Conservation (phyloP, 2,888 invertebrate genomes). For the Hirtodrosophila trivittata region DNA sequence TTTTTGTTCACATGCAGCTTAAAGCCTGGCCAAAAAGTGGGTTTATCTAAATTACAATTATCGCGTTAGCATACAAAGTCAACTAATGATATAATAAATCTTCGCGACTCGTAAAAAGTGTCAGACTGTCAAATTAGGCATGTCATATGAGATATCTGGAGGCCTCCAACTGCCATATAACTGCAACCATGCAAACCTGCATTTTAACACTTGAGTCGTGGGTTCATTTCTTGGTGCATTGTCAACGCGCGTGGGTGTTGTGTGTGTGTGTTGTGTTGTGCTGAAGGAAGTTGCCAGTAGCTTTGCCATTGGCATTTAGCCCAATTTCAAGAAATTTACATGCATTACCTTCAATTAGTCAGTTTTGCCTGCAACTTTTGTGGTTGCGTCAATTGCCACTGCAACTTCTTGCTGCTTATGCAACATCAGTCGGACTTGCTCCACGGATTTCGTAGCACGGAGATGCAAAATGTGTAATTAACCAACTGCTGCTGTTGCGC, state of each 20-base stretch:
- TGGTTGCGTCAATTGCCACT: conserved; percentile 42
- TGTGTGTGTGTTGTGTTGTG: too few species aligned
- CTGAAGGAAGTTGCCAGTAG: conserved; percentile 14
- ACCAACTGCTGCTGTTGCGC: too few species aligned
- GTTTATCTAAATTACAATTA: conserved; percentile 58
- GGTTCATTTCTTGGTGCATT: too few species aligned
- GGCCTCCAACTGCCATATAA: conserved; percentile 17
- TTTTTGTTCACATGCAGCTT: conserved; percentile 57
- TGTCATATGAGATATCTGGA: conserved; percentile 31
- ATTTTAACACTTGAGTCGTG: neutral
- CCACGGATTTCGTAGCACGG: too few species aligned
- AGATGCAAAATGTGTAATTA: too few species aligned
- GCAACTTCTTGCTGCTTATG: conserved; percentile 27
- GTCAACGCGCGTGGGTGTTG: too few species aligned
- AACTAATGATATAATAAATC: conserved; percentile 71
- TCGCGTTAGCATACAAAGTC: conserved; percentile 22
- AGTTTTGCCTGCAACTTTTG: conserved; percentile 22
- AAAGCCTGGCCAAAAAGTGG: conserved; percentile 40
- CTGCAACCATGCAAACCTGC: conserved; percentile 16
- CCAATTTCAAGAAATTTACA: conserved; percentile 43
- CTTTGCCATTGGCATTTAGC: conserved; percentile 49
- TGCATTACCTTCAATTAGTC: conserved; percentile 56
- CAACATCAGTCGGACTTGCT: too few species aligned
- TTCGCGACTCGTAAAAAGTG: conserved; percentile 53
- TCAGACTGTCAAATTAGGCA: conserved; percentile 63